A percentile compares a stretch with the other conserved stretches of the same genome.
Conservation (phyloP, 1,140 invertebrate species). For the Thaumatotibia leucotreta region DNA sequence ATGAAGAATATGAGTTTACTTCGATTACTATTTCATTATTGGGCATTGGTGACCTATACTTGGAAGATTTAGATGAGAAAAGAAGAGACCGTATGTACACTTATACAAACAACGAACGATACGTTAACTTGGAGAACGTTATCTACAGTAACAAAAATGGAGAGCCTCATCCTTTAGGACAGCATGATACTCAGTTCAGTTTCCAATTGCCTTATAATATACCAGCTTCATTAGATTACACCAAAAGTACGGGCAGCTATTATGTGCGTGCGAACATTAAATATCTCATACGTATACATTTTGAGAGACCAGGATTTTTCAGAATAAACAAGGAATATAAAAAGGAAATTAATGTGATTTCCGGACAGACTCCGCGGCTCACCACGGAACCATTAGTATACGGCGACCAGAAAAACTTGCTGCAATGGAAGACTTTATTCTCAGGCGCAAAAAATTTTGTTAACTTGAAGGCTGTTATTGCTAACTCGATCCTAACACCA, state of each 20-base stretch:
- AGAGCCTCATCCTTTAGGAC: neutral
- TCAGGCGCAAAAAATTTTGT: neutral
- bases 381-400: neutral
- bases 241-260: neutral
- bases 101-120: neutral
- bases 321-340: neutral
- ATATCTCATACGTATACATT: constrained; percentile 7
- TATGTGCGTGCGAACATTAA: neutral
- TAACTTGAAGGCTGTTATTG: constrained; percentile 13
- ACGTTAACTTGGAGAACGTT: constrained; percentile 6
- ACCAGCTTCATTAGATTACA: constrained; percentile 10
- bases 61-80: neutral
- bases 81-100: neutral
- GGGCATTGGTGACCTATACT: neutral
- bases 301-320: neutral
- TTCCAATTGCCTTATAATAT: constrained; percentile 16
- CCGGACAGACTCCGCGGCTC: neutral
- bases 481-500: constrained; percentile 1
- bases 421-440: neutral
- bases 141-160: neutral
- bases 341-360: constrained; percentile 8
- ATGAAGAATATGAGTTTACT: constrained; percentile 2
- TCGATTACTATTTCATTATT: constrained; percentile 9
- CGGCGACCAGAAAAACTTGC: constrained; percentile 10
- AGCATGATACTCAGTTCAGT: constrained; percentile 5